Conservation (phyloP, 2,888 invertebrate genomes). For the Macropis europaea region DNA sequence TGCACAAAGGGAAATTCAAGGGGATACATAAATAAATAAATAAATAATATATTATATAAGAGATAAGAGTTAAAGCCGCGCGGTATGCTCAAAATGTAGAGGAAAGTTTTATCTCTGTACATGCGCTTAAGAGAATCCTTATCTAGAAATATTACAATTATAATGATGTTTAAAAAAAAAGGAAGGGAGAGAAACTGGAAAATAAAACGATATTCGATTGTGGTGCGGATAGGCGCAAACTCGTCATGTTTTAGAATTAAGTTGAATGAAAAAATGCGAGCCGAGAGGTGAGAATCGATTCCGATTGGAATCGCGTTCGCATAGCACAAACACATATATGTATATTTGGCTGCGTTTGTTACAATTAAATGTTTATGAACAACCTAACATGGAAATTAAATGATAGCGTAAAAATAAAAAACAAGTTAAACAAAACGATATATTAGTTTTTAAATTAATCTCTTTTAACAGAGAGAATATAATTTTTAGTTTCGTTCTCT, state of each 20-base stretch:
- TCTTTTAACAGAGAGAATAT: too few species aligned
- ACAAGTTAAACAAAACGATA: too few species aligned
- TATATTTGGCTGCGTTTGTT: too few species aligned
- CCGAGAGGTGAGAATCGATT: conserved; percentile 4
- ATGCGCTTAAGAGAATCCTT: conserved; percentile 63
- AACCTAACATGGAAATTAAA: too few species aligned
- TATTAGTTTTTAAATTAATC: too few species aligned
- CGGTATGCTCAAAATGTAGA: conserved; percentile 75
- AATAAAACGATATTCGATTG: conserved; percentile 5
- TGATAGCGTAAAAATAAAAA: too few species aligned
- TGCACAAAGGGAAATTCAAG: conserved; percentile 15
- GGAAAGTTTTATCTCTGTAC: conserved; percentile 64
- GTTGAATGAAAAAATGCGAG: neutral
- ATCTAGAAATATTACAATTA: conserved; percentile 50
- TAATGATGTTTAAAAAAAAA: conserved; percentile 20
- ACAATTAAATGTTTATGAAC: too few species aligned
- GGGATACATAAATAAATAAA: conserved; percentile 6
- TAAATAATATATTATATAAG: neutral
- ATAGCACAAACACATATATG: conserved; percentile 35
- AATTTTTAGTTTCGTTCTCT: too few species aligned
- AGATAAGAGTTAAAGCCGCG: conserved; percentile 64
- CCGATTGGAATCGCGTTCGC: conserved; percentile 17
- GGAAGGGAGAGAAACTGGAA: neutral
- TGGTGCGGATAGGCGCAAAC: neutral
- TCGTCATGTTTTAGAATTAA: conserved; percentile 32